Evolutionary conservation across 2,888 invertebrate species (phyloP), one percentile per base, ranked within the genome.

Genomic region (Trilocha varians): DNA sequence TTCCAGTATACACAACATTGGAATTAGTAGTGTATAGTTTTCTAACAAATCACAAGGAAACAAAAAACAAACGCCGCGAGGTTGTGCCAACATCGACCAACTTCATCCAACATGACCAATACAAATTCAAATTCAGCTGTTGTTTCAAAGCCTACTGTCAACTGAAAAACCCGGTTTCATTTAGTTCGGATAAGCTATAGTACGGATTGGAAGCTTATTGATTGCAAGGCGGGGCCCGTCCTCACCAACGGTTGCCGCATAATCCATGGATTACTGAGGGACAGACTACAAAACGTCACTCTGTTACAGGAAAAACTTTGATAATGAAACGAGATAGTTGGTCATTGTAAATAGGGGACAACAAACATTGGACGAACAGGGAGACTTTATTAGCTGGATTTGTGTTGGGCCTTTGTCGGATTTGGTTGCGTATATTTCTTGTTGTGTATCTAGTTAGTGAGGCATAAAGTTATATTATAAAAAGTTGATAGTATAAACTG

Each of bases 121-220:
- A 4, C 25, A 25, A 16, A 36, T 15, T 11, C 36, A 15, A 36
- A 16, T 25, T 18, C 11, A 25, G 2, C 11, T 11, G 25, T 25
- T 9, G 6, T 6, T 25, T 25, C 11, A 25, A 11, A 25, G 25
- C 25, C 16, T 36, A 11, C 36, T 36, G 36, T 14, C 15, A 36
- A 36, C 36, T 11, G 34, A 43, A 37, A n/a, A 47, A 48, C 49
- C 42, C 39, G 52, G 55, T 52, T 66, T 76, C 64, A 74, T 75
- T 74, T 71, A 68, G 62, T 68, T 60, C 57, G 65, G 66, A 66
- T 73, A 63, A 69, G 62, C 67, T 60, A 51, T 48, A 52, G 58
- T 57, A 53, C 50, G 58, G 62, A 60, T 61, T 59, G 56, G 25
- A 51, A 50, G 58, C 57, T 66, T 65, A 64, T 65, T 66, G 67